Evolutionary conservation across 1,140 invertebrate genomes (phyloP).

Genomic region (Anastatus disparis): DNA sequence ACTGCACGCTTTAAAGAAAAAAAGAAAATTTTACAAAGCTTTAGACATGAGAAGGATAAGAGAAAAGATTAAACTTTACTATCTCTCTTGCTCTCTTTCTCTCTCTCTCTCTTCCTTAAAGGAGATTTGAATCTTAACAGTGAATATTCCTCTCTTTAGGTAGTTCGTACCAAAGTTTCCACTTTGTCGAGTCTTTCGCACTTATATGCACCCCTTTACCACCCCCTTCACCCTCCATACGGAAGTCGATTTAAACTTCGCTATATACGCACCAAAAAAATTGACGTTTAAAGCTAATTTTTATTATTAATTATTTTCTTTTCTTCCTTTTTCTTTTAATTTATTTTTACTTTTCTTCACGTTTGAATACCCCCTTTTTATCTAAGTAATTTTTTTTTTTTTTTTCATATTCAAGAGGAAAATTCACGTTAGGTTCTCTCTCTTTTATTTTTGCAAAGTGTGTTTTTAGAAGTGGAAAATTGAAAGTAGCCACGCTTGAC

Average conservation of each 20-base stretch:
- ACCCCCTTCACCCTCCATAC: too few species aligned
- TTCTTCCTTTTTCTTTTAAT: neutral
- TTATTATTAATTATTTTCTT: slow-evolving; percentile 3
- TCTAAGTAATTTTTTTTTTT: neutral
- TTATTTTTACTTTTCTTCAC: neutral
- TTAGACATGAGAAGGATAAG: too few species aligned
- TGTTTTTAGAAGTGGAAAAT: neutral
- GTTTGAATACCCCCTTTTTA: neutral
- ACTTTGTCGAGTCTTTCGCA: too few species aligned
- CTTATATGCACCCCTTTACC: too few species aligned
- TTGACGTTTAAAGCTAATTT: slow-evolving; percentile 34
- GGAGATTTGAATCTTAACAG: slow-evolving; percentile 32
- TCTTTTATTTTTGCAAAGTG: too few species aligned
- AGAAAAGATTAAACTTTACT: slow-evolving; percentile 11
- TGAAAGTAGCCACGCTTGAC: too few species aligned
- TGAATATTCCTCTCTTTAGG: slow-evolving; percentile 34
- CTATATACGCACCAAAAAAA: slow-evolving; percentile 27
- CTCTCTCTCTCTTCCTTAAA: neutral
- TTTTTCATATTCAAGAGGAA: neutral
- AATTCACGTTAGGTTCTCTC: too few species aligned
- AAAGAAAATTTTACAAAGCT: too few species aligned
- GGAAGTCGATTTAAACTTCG: slow-evolving; percentile 37
- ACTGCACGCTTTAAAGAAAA: too few species aligned
- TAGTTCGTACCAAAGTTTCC: too few species aligned
- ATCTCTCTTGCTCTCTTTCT: neutral